Evolutionary conservation across 2,888 invertebrate genomes (phyloP).

Genomic region (Sphaeridia pumilis): DNA sequence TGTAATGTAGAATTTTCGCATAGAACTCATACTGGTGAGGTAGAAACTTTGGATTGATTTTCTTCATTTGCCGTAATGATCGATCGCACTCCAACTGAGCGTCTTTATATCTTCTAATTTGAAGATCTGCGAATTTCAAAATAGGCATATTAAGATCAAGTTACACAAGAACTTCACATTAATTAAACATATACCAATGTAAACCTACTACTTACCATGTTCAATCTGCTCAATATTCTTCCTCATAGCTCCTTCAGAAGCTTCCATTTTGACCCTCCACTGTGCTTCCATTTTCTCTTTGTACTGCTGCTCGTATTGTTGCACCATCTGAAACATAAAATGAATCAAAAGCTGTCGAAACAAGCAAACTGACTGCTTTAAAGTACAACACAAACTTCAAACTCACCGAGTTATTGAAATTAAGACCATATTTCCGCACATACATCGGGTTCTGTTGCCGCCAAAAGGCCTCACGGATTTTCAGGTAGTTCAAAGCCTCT

Average conservation of each 20-base stretch:
- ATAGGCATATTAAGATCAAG: no score
- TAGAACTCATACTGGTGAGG: conserved; percentile 31
- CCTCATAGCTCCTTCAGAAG: conserved; percentile 31
- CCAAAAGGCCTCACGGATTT: conserved; percentile 34
- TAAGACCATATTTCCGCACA: conserved; percentile 30
- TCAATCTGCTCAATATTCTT: conserved; percentile 34
- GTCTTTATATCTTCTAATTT: conserved; percentile 32
- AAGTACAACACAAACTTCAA: no score
- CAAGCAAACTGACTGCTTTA: no score
- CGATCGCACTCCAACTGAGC: conserved; percentile 34
- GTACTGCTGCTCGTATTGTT: conserved; percentile 29
- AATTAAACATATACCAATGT: no score
- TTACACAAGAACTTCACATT: no score
- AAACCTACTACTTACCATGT: conserved; percentile 23
- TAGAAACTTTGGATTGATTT: conserved; percentile 24
- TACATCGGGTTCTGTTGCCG: conserved; percentile 35
- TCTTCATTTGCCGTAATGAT: conserved; percentile 35
- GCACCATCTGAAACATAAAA: conserved; percentile 24
- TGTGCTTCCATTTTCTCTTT: conserved; percentile 28
- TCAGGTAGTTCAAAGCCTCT: conserved; percentile 31
- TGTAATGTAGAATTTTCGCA: conserved; percentile 30
- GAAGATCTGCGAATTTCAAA: conserved; percentile 25
- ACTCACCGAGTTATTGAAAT: conserved; percentile 32
- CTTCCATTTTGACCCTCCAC: conserved; percentile 31
- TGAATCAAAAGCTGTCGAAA: no score